Percentiles rank a stretch among this genome's conserved stretches.
Conservation (phyloP, 2,888 invertebrate species). For the Limnephilus marmoratus region DNA sequence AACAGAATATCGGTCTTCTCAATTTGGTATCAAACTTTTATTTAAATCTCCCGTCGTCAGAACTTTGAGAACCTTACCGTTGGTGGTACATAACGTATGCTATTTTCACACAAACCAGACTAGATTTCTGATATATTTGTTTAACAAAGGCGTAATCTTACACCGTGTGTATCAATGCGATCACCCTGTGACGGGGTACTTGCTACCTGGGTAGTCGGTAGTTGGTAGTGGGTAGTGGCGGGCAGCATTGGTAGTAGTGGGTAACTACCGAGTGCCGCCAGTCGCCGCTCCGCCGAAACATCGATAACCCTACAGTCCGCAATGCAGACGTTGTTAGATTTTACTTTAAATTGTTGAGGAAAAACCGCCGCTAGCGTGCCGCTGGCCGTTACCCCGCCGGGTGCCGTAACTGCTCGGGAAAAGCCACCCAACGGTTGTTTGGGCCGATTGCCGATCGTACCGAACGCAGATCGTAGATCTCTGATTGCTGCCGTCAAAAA, state of each 20-base stretch:
- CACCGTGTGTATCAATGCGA: background rate
- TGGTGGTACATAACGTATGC: background rate
- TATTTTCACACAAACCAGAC: background rate
- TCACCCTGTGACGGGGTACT: background rate
- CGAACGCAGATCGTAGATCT: background rate
- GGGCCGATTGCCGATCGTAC: background rate
- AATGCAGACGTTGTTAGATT: conserved; percentile 61
- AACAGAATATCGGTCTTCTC: too few relatives aligned
- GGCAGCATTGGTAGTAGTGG: too few relatives aligned
- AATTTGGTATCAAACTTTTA: too few relatives aligned
- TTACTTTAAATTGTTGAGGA: conserved; percentile 27
- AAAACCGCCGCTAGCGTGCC: conserved; percentile 6
- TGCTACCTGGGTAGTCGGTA: background rate
- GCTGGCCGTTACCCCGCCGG: background rate
- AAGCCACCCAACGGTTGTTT: background rate
- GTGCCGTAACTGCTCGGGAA: background rate
- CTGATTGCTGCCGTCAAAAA: background rate
- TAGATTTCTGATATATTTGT: background rate
- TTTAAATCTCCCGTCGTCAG: too few relatives aligned
- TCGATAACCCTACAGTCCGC: conserved; percentile 64
- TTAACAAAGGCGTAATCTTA: background rate
- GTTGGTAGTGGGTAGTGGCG: background rate
- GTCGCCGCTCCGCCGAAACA: conserved; percentile 57
- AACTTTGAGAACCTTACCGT: too few relatives aligned
- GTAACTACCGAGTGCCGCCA: conserved; percentile 28